Evolutionary conservation across 2,888 invertebrate genomes (phyloP).

Genomic region (Acanthosepion lycidas): DNA sequence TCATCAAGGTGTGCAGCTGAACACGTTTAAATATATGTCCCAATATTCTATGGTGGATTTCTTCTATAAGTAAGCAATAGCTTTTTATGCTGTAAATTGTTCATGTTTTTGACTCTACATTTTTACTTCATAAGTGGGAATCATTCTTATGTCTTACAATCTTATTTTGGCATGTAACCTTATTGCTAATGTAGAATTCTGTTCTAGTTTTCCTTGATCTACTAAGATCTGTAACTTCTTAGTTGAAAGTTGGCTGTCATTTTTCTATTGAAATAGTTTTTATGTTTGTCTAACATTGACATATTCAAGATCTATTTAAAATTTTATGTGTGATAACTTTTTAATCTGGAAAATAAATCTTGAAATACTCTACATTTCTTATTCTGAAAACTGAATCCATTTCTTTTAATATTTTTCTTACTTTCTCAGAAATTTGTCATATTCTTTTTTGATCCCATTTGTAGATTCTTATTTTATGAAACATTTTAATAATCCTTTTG

Average conservation of each 20-base stretch:
- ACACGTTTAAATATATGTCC: neutral
- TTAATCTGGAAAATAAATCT: no score
- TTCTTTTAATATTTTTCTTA: no score
- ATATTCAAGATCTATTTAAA: no score
- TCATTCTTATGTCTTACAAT: neutral
- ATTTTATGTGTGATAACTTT: no score
- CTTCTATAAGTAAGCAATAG: neutral
- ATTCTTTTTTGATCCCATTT: no score
- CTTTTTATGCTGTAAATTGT: neutral
- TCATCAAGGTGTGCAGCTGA: neutral
- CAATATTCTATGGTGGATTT: neutral
- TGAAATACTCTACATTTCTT: no score
- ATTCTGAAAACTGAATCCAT: no score
- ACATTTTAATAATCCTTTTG: no score
- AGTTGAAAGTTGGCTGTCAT: neutral
- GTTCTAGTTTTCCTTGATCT: neutral
- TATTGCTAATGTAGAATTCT: neutral
- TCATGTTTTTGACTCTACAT: neutral
- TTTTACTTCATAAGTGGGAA: neutral
- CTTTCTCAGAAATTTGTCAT: no score
- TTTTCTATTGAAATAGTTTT: no score
- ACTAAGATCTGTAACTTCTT: neutral
- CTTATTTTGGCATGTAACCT: neutral
- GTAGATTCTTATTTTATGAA: no score
- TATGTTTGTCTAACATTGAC: no score